Percentiles rank a stretch among this genome's conserved stretches.
phyloP scores from a whole-genome alignment of 2,888 invertebrate genomes.

The Epistrophe eligans region DNA sequence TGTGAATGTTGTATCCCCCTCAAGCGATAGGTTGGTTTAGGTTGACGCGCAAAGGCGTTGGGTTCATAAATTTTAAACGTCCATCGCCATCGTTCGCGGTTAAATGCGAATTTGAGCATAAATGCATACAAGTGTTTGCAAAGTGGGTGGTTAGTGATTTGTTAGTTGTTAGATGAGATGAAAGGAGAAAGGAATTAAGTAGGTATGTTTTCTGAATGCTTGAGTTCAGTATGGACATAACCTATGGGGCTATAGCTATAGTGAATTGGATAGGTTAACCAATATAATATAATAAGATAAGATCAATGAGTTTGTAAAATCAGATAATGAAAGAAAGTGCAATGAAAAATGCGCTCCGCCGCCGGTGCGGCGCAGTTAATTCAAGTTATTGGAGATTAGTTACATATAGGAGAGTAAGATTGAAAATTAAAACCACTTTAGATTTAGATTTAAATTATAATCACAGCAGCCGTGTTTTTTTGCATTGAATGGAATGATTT shows the following conservation, averaged over 20 bases:
- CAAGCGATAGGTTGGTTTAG: conserved; percentile 10
- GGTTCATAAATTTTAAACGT: conserved; percentile 61
- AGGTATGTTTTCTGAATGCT: conserved; percentile 1
- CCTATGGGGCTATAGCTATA: conserved; percentile 15
- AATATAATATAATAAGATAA: conserved; percentile 32
- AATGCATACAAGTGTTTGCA: conserved; percentile 60
- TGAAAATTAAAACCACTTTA: background rate
- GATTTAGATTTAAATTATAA: background rate
- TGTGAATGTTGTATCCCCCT: conserved; percentile 2
- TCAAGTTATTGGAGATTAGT: background rate
- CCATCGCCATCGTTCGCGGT: conserved; percentile 2
- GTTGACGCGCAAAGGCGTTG: conserved; percentile 53
- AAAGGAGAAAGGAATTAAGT: conserved; percentile 7
- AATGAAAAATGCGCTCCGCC: background rate
- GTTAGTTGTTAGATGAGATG: conserved; percentile 32
- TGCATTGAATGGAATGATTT: too few relatives aligned
- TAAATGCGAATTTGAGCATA: conserved; percentile 44
- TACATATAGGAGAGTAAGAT: background rate
- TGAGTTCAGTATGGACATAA: background rate
- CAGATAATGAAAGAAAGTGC: conserved; percentile 4
- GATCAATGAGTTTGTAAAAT: conserved; percentile 43
- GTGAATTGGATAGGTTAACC: conserved; percentile 46
- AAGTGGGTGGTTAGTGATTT: conserved; percentile 73
- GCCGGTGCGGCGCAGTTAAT: background rate
- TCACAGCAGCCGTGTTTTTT: too few relatives aligned